Conservation (phyloP, 1,140 invertebrate genomes). For the Hylaeus volcanicus region DNA sequence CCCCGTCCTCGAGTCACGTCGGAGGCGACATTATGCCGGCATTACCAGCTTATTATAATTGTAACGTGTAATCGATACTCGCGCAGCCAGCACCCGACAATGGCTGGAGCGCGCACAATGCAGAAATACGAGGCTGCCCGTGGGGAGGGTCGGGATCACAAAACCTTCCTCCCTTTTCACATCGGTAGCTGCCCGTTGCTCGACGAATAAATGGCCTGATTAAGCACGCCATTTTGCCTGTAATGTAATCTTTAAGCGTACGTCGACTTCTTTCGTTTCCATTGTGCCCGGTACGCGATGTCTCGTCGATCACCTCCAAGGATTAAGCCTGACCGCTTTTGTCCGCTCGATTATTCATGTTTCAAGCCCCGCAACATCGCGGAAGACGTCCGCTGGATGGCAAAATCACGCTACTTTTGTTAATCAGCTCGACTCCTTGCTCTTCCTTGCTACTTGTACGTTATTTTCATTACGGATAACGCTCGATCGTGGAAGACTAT, state of each 20-base stretch:
- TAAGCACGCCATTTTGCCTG: slow-evolving; percentile 70
- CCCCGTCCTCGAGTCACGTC: neutral
- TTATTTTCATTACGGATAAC: too few species aligned
- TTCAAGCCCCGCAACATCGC: slow-evolving; percentile 14
- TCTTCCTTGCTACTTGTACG: too few species aligned
- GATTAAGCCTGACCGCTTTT: slow-evolving; percentile 26
- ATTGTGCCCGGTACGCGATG: slow-evolving; percentile 54
- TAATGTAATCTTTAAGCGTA: slow-evolving; percentile 67
- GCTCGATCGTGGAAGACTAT: too few species aligned
- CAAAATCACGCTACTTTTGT: too few species aligned
- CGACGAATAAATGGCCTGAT: slow-evolving; percentile 70
- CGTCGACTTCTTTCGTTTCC: slow-evolving; percentile 41
- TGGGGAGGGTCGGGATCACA: slow-evolving; percentile 36
- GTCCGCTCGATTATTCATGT: slow-evolving; percentile 31
- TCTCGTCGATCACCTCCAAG: slow-evolving; percentile 49
- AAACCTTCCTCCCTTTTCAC: slow-evolving; percentile 54
- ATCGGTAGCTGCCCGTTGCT: slow-evolving; percentile 30
- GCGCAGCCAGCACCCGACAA: slow-evolving; percentile 7
- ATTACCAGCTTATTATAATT: slow-evolving; percentile 70
- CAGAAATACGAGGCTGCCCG: slow-evolving; percentile 36
- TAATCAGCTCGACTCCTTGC: too few species aligned
- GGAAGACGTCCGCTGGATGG: neutral
- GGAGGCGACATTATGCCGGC: slow-evolving; percentile 52
- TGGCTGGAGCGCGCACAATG: slow-evolving; percentile 43
- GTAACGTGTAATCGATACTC: slow-evolving; percentile 60